Evolutionary conservation across 2,797 vertebrate genomes (phyloP).

Genomic region (Ceyx erithaca): DNA sequence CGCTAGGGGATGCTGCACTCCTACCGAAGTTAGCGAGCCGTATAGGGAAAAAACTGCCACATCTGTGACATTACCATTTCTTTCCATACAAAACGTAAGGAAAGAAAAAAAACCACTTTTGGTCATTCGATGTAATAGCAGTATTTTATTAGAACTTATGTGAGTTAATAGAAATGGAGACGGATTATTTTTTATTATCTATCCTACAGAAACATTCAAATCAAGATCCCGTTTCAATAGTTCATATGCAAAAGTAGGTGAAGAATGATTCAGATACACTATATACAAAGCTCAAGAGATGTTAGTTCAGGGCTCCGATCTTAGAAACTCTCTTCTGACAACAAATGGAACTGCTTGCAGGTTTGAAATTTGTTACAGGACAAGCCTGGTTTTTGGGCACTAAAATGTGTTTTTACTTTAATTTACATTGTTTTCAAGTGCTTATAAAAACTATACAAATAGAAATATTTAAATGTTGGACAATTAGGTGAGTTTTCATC

Average conservation of each 20-base stretch:
- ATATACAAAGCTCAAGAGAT: background rate
- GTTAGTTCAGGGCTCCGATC: background rate
- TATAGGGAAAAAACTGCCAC: fast-evolving
- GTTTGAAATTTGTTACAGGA: background rate
- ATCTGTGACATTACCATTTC: background rate
- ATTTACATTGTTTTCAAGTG: background rate
- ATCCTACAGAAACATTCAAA: background rate
- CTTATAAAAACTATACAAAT: background rate
- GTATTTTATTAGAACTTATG: background rate
- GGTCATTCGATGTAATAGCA: background rate
- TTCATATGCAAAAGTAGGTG: background rate
- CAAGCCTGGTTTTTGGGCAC: background rate
- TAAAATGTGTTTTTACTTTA: background rate
- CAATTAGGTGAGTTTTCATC: background rate
- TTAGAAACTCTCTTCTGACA: background rate
- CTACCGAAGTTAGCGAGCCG: background rate
- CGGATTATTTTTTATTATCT: background rate
- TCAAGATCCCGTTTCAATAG: background rate
- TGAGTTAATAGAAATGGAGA: background rate
- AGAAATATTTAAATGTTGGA: background rate
- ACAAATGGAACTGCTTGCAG: background rate
- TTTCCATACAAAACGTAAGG: background rate
- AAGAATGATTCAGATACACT: background rate
- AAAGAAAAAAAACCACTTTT: background rate
- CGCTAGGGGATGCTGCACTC: conserved; percentile 39